Evolutionary conservation across 2,797 vertebrate genomes (phyloP).

Genomic region (Hyperoplus lanceolatus): DNA sequence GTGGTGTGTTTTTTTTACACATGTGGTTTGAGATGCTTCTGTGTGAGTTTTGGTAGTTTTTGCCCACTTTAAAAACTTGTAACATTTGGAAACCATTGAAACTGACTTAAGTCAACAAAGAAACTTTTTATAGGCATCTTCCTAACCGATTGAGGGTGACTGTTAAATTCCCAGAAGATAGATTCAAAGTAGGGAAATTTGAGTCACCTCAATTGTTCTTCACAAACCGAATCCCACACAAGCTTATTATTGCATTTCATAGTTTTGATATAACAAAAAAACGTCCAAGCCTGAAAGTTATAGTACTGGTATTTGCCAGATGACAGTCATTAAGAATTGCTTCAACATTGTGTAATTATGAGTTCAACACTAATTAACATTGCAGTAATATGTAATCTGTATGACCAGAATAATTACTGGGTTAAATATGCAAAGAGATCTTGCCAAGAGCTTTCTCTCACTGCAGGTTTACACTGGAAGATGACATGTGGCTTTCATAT

Average conservation of each 20-base stretch:
- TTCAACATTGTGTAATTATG: constrained; percentile 45
- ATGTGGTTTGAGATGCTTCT: constrained; percentile 10
- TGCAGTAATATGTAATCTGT: constrained; percentile 50
- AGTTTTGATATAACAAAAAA: constrained; percentile 1
- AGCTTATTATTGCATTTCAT: constrained; percentile 4
- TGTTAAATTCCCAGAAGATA: constrained; percentile 13
- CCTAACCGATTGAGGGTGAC: background rate
- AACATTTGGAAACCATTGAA: constrained; percentile 6
- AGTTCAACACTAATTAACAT: constrained; percentile 50
- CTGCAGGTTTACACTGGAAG: constrained; percentile 60
- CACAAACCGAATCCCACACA: constrained; percentile 1
- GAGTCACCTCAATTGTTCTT: constrained; percentile 23
- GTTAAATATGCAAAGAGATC: constrained; percentile 58
- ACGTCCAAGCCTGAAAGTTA: background rate
- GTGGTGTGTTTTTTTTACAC: background rate
- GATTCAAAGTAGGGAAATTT: constrained; percentile 11
- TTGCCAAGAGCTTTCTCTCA: constrained; percentile 59
- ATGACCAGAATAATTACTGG: constrained; percentile 58
- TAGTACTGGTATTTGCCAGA: constrained; percentile 56
- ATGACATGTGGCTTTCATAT: constrained; percentile 80
- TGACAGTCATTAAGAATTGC: constrained; percentile 50
- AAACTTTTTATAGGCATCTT: constrained; percentile 7
- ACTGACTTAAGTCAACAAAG: constrained; percentile 1
- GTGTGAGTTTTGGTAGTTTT: constrained; percentile 5
- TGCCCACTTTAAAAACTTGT: background rate